Evolutionary conservation across 2,797 vertebrate species (phyloP), one percentile per base, ranked within the genome.

Genomic region (Siniperca scherzeri): DNA sequence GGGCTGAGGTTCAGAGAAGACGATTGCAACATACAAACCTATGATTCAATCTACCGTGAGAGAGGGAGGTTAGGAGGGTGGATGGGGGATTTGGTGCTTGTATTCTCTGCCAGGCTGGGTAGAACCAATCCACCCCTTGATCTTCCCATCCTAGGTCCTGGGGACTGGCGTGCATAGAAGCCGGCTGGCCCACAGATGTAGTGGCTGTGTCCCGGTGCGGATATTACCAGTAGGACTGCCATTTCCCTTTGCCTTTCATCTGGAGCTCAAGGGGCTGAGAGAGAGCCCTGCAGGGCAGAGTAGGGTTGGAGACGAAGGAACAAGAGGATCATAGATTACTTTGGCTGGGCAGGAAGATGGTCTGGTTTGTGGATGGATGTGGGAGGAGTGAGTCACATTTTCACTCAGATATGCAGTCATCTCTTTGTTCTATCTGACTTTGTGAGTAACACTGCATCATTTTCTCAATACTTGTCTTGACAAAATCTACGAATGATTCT

Each of bases 231-330:
- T 84, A 86, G 74, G 88, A 89, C 83, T 90, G 91, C 89, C 91
- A 94, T 94, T 94, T 94, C 94, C 93, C 84, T 83, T 77, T 77
- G 85, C 76, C 86, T 94, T 94, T 94, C 88, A 94, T 94, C 85
- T 92, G 71, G 64, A 90, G 90, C 90, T 93, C 91, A 90, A 85
- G 79, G 85, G 88, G 76, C 77, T 88, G 85, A 88, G 82, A 40
- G 67, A 40, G 70, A 84, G 57, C 82, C 89, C 91, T 67, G 55
- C 74, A 36, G 87, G 89, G 91, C 89, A 93, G 82, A 86, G 80
- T 14, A 46, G 74, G 67, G 79, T 78, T 86, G 84, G 68, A 87
- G 77, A 74, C 85, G 85, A 84, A 89, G 88, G 86, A 92, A 91
- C 84, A 83, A 74, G 70, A 83, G 89, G 91, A 93, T 94, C 87